A percentile compares a stretch with the other conserved stretches of the same genome.
Evolutionary conservation across 1,140 invertebrate genomes (phyloP).

Genomic region (Apocrypta bakeri): DNA sequence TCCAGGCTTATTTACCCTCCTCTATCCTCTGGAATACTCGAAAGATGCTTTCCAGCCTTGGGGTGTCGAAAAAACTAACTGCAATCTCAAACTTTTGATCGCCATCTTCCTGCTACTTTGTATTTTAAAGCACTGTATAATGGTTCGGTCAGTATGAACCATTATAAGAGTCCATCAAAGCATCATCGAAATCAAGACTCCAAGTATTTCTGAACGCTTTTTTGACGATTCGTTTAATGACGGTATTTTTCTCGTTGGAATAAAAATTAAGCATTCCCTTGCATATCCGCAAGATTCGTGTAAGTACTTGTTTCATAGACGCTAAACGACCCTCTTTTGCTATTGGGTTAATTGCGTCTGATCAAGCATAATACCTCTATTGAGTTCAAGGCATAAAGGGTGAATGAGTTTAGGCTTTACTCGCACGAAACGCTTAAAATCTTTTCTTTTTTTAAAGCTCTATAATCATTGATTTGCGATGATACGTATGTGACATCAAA

Average conservation of each 20-base stretch:
- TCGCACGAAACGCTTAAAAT: not conserved
- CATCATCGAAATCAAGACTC: no score
- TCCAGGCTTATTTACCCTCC: conserved; percentile 54
- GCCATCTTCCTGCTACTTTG: conserved; percentile 15
- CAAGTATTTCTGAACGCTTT: no score
- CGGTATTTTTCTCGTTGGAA: conserved; percentile 24
- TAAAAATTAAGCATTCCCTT: conserved; percentile 34
- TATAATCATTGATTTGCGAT: not conserved
- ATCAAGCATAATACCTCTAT: conserved; percentile 59
- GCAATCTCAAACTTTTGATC: conserved; percentile 24
- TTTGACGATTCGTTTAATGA: no score
- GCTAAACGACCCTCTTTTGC: conserved; percentile 49
- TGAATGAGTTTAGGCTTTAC: conserved; percentile 17
- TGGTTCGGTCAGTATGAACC: no score
- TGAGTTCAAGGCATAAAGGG: conserved; percentile 58
- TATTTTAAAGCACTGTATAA: no score
- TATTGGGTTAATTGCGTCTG: conserved; percentile 58
- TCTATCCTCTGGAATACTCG: conserved; percentile 50
- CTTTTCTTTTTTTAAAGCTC: not conserved
- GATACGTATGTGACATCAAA: no score
- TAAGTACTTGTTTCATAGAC: conserved; percentile 41
- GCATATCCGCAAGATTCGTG: conserved; percentile 6
- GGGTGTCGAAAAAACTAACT: conserved; percentile 11
- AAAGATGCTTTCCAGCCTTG: conserved; percentile 50
- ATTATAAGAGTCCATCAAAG: conserved; percentile 61